Base-by-base conservation (phyloP, 2,888 invertebrate genomes). In the Synanthedon formicaeformis region DNA sequence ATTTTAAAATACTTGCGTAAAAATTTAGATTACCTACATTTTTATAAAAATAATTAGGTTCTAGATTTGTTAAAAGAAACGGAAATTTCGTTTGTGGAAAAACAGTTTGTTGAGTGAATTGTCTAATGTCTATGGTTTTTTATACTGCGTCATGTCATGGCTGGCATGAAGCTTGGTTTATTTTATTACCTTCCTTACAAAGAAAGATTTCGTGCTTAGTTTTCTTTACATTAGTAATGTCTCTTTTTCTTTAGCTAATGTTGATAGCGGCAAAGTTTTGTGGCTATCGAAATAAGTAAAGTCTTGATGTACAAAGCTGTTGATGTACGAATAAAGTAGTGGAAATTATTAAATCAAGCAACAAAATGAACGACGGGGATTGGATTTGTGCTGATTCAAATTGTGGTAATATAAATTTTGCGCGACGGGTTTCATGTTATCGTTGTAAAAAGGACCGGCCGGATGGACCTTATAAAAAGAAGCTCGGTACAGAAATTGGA, bases 381-480 rank as follows among this genome's bases (percentile, higher is more conserved):
- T 92, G 92, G 92, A 89, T 91, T 63, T 92, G 92, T 69, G 82
- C 81, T 55, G 91, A 92, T 71, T 66, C 88, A 51, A 88, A 92
- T 71, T 98, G 98, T 89, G 95, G 93, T 62, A 98, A 98, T 90
- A 91, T 97, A 53, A 98, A 98, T 88, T 98, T 98, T 89, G 96
- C 97, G 40, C 91, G 97, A 58, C 89, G 98, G 64, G 91, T 89
- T 66, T 92, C 94, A 65, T 98, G 98, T 82, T 97, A 98, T 88
- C 92, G 97, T 65, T 98, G 98, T 87, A 94, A 94, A 63, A 94
- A 94, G 89, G 94, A 88, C 57, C 83, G 84, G 58, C 82, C 81
- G 45, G 85, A 86, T 57, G 67, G 66, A 57, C 58, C 72, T 16
- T 69, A 60, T 53, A 93, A 93, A 78, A 95, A 95, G 79, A 96